Evolutionary conservation across 2,888 invertebrate species (phyloP), one percentile per base, ranked within the genome.

Genomic region (Elysia crispata): DNA sequence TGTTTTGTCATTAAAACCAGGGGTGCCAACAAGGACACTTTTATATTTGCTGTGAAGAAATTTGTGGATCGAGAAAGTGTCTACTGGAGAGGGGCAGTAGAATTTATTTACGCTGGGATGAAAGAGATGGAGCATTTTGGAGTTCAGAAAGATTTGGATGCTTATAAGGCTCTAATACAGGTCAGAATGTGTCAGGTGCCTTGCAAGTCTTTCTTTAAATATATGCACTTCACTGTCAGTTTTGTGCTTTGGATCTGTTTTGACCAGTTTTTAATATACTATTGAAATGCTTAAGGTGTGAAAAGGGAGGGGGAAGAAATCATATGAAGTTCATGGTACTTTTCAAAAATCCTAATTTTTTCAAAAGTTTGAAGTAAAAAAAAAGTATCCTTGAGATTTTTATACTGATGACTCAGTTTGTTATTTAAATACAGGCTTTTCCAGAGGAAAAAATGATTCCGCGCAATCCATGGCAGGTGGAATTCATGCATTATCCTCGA

Each of bases 401-500:
- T 5, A 60, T 60, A 60, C 60, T 5, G 15, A n/a, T 23, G 41
- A 41, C 41, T 6, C 41, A 6, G 3, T 41, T 60, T 60, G 49
- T 23, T 20, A 3, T n/a, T 25, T 49, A 15, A 50, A 62, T 62
- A 13, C 60, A 80, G 80, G 80, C 50, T 94, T 98, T 91, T 97
- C 98, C 0, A 96, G 97, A 92, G 97, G 97, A 66, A 20, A 84
- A 85, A 50, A 86, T 97, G 92, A 95, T 98, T 84, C 95, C 99
- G 0, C 93, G 93, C 54, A 97, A 84, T 69, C 75, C 95, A 66
- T 95, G 96, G 92, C 97, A 98, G 94, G 95, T 95, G 0, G 97
- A 97, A 92, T 96, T 98, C 87, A 94, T 96, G 95, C 97, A 98
- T 91, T 98, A 96, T 93, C 98, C 98, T 0, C 96, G 96, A 91